Base-by-base conservation (phyloP, 2,113 vertebrate species). In the Mesitornis unicolor region DNA sequence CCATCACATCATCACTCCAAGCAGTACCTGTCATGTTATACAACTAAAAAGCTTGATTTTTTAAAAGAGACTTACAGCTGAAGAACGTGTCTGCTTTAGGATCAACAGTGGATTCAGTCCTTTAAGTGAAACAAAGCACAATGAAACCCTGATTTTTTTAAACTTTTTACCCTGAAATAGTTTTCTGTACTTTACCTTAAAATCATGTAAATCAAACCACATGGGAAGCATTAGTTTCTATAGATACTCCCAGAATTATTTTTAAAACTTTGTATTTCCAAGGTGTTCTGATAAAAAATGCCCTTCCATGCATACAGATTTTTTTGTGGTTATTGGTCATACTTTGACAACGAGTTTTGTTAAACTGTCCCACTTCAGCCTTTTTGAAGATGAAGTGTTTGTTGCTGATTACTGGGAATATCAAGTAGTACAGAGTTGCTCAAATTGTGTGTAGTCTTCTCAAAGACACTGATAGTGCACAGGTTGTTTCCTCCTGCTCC, bases 231-330 rank as follows among this genome's bases (percentile, higher is more conserved):
- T 43, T 73, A 7, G 5, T 84, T 89, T 48, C 11, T 87, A 1
- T 4, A 57, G n/a, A 7, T 67, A 67, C 21, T 61, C 24, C 3
- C 7, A 75, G 54, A 61, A 71, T 59, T 70, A 54, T 71, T 50
- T 84, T 78, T 11, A 63, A 59, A 54, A 13, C 43, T 63, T 81
- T 64, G 5, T 45, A 26, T 80, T 78, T 77, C 25, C 9, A 42
- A 18, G 19, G 10, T 56, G 22, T 71, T 91, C 42, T 47, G 60
- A 54, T 82, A 31, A 54, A 36, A 21, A 6, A 57, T 77, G 64
- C 13, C 24, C 19, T 56, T 83, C 51, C 14, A 5, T 0, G 0
- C 6, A 0, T 57, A 29, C 7, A 28, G 16, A 17, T 61, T 43
- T 81, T 16, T 17, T 79, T 4, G 1, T 71, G 16, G 16, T 78